Evolutionary conservation across 2,888 invertebrate genomes (phyloP).

Genomic region (Hipparchia sbordonii): DNA sequence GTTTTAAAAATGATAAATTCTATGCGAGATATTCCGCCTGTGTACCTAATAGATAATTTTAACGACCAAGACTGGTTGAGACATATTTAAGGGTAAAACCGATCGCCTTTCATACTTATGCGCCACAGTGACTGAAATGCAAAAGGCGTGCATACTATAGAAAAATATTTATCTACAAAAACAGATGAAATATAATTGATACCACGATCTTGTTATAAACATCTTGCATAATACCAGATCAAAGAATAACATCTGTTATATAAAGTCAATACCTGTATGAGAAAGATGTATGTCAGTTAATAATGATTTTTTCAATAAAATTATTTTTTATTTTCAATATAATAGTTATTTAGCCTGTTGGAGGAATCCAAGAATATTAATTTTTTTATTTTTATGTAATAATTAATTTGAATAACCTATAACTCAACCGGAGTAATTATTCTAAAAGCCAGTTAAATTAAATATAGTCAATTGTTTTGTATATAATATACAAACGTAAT

Average conservation of each 20-base stretch:
- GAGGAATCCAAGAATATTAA: background rate
- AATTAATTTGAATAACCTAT: background rate
- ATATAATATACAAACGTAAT: slow-evolving; percentile 20
- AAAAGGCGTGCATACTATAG: background rate
- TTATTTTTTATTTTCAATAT: background rate
- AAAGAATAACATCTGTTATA: background rate
- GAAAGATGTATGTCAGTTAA: background rate
- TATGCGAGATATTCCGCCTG: slow-evolving; percentile 64
- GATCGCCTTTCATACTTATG: slow-evolving; percentile 32
- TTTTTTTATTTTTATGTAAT: background rate
- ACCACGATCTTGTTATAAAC: background rate
- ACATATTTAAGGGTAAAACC: slow-evolving; percentile 46
- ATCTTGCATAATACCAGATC: background rate
- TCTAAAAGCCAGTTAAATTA: slow-evolving; percentile 8
- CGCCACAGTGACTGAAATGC: background rate
- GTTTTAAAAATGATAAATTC: slow-evolving; percentile 43
- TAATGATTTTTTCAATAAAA: background rate
- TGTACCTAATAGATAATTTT: background rate
- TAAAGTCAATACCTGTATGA: background rate
- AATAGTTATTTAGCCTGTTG: background rate
- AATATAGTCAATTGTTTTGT: slow-evolving; percentile 40
- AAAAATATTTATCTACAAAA: background rate
- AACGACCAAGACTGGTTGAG: slow-evolving; percentile 60
- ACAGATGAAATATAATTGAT: background rate
- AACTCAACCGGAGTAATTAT: background rate